Conservation (phyloP, 2,113 vertebrate genomes). For the Dromiciops gliroides region DNA sequence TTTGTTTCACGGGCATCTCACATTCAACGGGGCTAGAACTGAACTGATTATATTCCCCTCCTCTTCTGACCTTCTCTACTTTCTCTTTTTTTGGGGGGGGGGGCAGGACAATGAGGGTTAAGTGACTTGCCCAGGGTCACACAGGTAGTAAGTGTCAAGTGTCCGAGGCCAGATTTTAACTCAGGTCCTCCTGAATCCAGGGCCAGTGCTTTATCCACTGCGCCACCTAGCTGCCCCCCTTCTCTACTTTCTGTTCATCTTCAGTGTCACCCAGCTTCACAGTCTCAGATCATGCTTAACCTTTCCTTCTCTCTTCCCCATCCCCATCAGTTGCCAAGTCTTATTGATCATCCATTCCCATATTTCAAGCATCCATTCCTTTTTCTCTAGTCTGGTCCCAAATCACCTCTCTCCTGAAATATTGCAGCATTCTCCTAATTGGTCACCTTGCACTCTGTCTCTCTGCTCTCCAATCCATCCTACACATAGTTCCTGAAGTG, state of each 20-base stretch:
- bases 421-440: too few species aligned
- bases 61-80: background rate
- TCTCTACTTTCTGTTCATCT: background rate
- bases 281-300: background rate
- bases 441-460: background rate
- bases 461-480: background rate
- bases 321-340: background rate
- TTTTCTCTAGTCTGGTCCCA: background rate
- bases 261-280: background rate
- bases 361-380: background rate
- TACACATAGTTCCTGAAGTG: background rate
- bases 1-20: background rate
- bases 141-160: too few species aligned
- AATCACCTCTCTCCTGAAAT: background rate
- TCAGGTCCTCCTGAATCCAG: too few species aligned
- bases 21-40: background rate
- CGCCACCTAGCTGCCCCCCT: too few species aligned
- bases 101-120: too few species aligned
- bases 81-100: too few species aligned
- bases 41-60: background rate
- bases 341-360: background rate
- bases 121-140: too few species aligned
- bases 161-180: too few species aligned
- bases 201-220: too few species aligned
- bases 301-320: background rate